These are phyloP conservation scores for Enteromius treurensis DNA, from an alignment of 2,797 vertebrate species.

Conservation along the genomic window DNA sequence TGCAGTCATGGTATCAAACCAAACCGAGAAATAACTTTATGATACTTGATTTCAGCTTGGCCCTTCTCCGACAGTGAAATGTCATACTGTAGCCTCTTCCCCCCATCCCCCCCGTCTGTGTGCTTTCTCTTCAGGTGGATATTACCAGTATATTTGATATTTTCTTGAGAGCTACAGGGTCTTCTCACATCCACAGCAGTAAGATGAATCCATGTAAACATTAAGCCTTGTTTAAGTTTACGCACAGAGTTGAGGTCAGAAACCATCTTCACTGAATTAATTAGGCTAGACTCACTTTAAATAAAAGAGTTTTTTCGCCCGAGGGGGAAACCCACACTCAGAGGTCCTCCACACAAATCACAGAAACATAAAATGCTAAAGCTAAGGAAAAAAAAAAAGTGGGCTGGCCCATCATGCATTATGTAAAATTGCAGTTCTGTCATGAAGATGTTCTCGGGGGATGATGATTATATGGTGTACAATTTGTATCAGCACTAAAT, in stretches of 20 bases:
- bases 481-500: constrained; percentile 29
- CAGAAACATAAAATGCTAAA: not conserved
- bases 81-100: constrained; percentile 32
- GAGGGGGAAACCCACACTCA: not conserved
- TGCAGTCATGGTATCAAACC: not conserved
- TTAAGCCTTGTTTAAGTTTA: not conserved
- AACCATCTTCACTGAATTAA: not conserved
- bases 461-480: constrained; percentile 2
- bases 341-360: not conserved
- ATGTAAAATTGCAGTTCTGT: not conserved
- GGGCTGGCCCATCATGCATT: constrained; percentile 3
- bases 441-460: not conserved
- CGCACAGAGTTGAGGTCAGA: not conserved
- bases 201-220: constrained; percentile 1
- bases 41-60: constrained; percentile 31
- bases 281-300: constrained; percentile 3
- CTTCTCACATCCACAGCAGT: not conserved
- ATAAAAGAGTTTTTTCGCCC: not conserved
- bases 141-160: constrained; percentile 15
- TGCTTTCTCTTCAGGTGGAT: constrained; percentile 10
- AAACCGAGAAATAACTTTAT: not conserved
- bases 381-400: not conserved
- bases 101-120: not conserved
- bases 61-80: constrained; percentile 24
- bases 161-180: not conserved